Evolutionary conservation across 2,797 vertebrate genomes (phyloP).

Genomic region (Amphiprion clarkii): DNA sequence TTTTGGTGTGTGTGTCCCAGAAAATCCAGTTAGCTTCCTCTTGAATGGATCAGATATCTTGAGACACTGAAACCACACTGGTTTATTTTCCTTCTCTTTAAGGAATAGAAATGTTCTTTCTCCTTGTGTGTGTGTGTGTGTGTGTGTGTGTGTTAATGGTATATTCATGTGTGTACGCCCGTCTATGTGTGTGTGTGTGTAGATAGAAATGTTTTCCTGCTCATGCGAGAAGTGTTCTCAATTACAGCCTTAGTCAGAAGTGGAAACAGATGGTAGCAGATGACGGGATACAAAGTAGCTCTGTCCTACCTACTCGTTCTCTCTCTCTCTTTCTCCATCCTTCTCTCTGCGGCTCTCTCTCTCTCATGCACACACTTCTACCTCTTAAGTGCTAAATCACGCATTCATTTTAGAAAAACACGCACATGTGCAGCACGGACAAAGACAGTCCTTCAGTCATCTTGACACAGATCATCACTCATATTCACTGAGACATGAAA

Average conservation of each 20-base stretch:
- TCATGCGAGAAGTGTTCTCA: constrained; percentile 86
- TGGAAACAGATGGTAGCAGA: constrained; percentile 87
- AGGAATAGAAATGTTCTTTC: constrained; percentile 78
- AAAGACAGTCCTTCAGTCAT: constrained; percentile 73
- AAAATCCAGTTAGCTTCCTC: constrained; percentile 69
- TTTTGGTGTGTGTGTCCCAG: constrained; percentile 37
- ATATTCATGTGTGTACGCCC: constrained; percentile 4
- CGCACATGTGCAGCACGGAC: constrained; percentile 54
- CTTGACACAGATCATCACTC: constrained; percentile 73
- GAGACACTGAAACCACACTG: constrained; percentile 71
- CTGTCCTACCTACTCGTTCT: constrained; percentile 75
- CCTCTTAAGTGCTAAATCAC: constrained; percentile 56
- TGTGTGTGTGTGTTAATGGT: constrained; percentile 12
- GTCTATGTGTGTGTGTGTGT: constrained; percentile 35
- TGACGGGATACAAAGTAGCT: constrained; percentile 84
- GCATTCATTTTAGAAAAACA: constrained; percentile 62
- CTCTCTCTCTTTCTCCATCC: constrained; percentile 22
- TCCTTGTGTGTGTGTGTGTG: constrained; percentile 25
- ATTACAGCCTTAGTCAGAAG: constrained; percentile 85
- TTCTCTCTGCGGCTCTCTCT: constrained; percentile 36
- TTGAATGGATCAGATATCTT: constrained; percentile 74
- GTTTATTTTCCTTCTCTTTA: constrained; percentile 82
- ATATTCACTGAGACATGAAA: constrained; percentile 66
- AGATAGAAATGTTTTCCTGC: constrained; percentile 84
- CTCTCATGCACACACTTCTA: constrained; percentile 29